Evolutionary conservation across 2,888 invertebrate species (phyloP).

Genomic region (Ryuthela nishihirai): DNA sequence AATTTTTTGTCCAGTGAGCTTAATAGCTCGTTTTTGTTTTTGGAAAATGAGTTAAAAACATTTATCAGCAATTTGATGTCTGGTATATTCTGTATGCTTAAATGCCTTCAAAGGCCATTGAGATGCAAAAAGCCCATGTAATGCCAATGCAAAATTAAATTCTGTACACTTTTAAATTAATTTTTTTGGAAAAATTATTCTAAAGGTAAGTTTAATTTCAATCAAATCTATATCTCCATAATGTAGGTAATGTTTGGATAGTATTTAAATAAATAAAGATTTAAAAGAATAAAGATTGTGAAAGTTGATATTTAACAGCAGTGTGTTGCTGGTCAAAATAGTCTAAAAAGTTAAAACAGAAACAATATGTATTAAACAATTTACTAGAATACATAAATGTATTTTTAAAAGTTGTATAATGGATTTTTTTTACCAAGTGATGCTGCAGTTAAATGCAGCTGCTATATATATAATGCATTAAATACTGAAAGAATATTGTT

Average conservation of each 20-base stretch:
- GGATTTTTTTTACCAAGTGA: not conserved
- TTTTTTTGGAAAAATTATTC: too few relatives aligned
- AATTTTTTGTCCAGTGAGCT: too few relatives aligned
- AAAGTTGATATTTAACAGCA: not conserved
- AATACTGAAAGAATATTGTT: too few relatives aligned
- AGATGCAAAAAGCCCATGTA: too few relatives aligned
- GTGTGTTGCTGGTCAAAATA: not conserved
- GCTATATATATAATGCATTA: too few relatives aligned
- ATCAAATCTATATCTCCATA: not conserved
- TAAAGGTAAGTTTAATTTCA: not conserved
- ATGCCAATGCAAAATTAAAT: too few relatives aligned
- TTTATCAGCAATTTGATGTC: too few relatives aligned
- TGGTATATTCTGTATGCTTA: too few relatives aligned
- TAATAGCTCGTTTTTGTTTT: too few relatives aligned
- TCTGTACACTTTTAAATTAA: too few relatives aligned
- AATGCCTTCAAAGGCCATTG: too few relatives aligned
- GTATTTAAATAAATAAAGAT: not conserved
- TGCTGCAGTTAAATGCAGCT: conserved; percentile 41
- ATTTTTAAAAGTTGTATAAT: not conserved
- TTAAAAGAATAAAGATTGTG: not conserved
- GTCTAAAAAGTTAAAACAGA: not conserved
- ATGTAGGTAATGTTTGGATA: not conserved
- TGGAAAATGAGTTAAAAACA: too few relatives aligned
- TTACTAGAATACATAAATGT: not conserved
- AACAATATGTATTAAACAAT: not conserved